phyloP scores from a whole-genome alignment of 2,888 invertebrate genomes.

The Hirudinaria manillensis region DNA sequence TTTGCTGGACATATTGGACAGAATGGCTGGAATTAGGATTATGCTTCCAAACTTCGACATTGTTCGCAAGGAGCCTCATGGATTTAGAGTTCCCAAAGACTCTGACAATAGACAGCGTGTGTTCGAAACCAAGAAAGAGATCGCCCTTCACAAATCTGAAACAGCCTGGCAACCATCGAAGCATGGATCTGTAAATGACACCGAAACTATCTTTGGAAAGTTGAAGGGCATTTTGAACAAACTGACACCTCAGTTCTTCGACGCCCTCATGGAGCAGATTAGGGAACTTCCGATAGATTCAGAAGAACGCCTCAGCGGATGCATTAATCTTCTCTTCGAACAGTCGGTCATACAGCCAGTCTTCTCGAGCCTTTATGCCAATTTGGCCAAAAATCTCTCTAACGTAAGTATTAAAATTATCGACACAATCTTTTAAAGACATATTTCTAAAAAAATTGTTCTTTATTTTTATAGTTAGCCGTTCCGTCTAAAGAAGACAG shows the following conservation, averaged over 20 bases:
- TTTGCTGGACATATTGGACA: constrained; percentile 68
- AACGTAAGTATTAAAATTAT: not conserved
- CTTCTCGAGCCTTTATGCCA: constrained; percentile 84
- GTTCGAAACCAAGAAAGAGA: not conserved
- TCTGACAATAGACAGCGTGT: too few relatives aligned
- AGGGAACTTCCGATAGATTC: constrained; percentile 72
- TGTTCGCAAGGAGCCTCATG: constrained; percentile 43
- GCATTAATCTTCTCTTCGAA: constrained; percentile 83
- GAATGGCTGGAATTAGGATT: constrained; percentile 68
- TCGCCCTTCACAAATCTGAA: constrained; percentile 70
- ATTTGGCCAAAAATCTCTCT: constrained; percentile 59
- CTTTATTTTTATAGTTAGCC: too few relatives aligned
- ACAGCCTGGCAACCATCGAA: constrained; percentile 72
- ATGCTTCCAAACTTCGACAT: constrained; percentile 63
- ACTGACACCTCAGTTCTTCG: constrained; percentile 87
- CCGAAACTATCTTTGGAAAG: constrained; percentile 63
- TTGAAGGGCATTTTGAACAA: constrained; percentile 85
- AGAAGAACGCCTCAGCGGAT: constrained; percentile 70
- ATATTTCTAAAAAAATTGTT: too few relatives aligned
- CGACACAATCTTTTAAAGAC: too few relatives aligned
- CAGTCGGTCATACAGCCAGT: constrained; percentile 85
- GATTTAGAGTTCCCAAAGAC: too few relatives aligned
- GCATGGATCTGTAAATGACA: too few relatives aligned
- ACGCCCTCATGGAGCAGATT: constrained; percentile 72
- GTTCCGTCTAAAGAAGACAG: constrained; percentile 57